phyloP scores from a whole-genome alignment of 2,797 vertebrate species.

The Leptoclinus maculatus region DNA sequence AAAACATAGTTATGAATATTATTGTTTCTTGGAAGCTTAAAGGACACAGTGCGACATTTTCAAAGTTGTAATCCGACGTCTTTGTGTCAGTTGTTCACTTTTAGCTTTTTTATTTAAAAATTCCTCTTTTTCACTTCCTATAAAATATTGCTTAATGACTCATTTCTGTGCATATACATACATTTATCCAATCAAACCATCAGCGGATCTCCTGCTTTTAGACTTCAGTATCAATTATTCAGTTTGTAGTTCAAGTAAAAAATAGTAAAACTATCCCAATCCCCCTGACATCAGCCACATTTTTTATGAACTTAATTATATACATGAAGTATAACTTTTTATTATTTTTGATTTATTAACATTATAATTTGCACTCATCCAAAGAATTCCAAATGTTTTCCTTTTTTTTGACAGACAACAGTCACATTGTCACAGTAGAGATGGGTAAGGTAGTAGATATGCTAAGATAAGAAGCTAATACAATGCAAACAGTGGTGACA shows the following conservation, averaged over 20 bases:
- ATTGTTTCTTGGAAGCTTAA: neutral
- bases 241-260: conserved; percentile 2
- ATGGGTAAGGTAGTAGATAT: conserved; percentile 19
- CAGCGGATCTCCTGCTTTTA: no score
- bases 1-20: no score
- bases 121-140: neutral
- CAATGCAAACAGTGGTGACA: conserved; percentile 25
- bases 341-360: conserved; percentile 11
- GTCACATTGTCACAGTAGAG: neutral
- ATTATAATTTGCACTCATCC: conserved; percentile 32
- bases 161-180: neutral
- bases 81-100: no score
- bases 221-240: neutral
- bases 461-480: conserved; percentile 16
- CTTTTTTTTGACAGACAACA: neutral
- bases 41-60: neutral
- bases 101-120: neutral
- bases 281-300: conserved; percentile 10
- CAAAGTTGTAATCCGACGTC: neutral
- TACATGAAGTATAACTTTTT: conserved; percentile 25
- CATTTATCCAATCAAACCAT: no score
- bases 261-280: conserved; percentile 2
- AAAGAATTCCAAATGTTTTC: neutral
- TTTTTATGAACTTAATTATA: conserved; percentile 35
- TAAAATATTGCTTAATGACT: neutral